phyloP scores from a whole-genome alignment of 2,113 vertebrate genomes.

The Oenanthe melanoleuca region DNA sequence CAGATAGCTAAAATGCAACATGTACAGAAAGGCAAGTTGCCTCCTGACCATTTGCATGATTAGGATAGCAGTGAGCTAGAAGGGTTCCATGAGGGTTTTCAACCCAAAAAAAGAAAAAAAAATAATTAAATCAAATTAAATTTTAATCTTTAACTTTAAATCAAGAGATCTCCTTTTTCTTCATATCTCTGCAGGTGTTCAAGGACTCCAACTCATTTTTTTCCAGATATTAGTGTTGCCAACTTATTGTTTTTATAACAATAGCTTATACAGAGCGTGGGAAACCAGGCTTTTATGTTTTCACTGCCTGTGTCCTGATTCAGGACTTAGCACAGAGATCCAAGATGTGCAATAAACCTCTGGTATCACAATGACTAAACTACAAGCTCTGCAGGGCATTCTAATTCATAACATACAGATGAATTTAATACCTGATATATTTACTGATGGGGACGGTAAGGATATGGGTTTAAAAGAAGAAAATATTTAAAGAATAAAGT shows the following conservation, averaged over 20 bases:
- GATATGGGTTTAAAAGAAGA: not conserved
- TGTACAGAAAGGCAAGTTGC: not conserved
- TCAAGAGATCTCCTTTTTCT: not conserved
- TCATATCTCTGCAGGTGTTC: conserved; percentile 63
- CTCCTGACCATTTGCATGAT: not conserved
- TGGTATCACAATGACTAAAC: not conserved
- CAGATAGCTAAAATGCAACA: not conserved
- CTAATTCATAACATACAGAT: not conserved
- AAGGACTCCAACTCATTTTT: conserved; percentile 34
- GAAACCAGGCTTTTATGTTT: conserved; percentile 56
- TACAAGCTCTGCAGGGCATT: not conserved
- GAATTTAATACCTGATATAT: not conserved
- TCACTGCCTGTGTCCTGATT: conserved; percentile 59
- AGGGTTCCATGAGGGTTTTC: not conserved
- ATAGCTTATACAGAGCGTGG: conserved; percentile 70
- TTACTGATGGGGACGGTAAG: not conserved
- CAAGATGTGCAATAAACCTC: not conserved
- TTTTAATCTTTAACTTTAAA: too few relatives aligned
- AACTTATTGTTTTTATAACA: conserved; percentile 79
- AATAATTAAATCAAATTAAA: too few relatives aligned
- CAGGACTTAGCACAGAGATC: not conserved
- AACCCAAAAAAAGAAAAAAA: not conserved
- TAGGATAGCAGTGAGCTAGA: not conserved
- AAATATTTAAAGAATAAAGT: not conserved
- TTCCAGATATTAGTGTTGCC: conserved; percentile 60